A percentile compares a stretch with the other conserved stretches of the same genome.
These are phyloP conservation scores for Neoniphon sammara DNA, from an alignment of 2,797 vertebrate species.

Conservation along the genomic window DNA sequence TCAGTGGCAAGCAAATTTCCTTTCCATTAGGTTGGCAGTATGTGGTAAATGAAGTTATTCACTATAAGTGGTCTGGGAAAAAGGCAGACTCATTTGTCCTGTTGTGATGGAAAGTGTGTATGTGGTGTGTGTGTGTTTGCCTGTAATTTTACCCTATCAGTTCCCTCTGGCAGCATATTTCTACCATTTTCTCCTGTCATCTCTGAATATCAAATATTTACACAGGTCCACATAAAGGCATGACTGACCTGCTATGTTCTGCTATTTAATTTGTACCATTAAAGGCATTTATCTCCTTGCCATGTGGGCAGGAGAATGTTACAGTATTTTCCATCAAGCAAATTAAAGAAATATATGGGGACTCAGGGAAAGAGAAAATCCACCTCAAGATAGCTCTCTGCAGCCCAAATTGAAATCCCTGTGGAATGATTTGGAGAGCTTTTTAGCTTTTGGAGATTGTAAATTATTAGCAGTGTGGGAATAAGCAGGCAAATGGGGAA, in stretches of 20 bases:
- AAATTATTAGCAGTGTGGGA: constrained; percentile 13
- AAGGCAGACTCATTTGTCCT: constrained; percentile 20
- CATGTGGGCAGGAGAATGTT: constrained; percentile 18
- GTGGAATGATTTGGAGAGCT: constrained; percentile 9
- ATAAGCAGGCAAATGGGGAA: neutral
- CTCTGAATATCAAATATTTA: constrained; percentile 10
- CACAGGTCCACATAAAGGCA: constrained; percentile 8
- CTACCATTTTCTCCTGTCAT: neutral
- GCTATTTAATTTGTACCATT: constrained; percentile 23
- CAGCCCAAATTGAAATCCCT: constrained; percentile 8
- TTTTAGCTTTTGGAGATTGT: constrained; percentile 7
- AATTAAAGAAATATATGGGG: neutral
- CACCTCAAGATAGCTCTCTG: constrained; percentile 12
- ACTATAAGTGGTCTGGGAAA: constrained; percentile 18
- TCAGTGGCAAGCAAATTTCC: constrained; percentile 48
- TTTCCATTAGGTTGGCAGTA: constrained; percentile 43
- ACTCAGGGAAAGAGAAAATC: neutral
- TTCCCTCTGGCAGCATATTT: neutral
- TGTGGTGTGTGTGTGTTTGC: neutral
- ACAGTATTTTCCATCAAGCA: constrained; percentile 20
- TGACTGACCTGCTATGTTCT: constrained; percentile 28
- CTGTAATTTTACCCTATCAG: neutral
- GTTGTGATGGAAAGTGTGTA: neutral
- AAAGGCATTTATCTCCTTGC: constrained; percentile 22
- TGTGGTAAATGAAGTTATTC: constrained; percentile 57